These are phyloP conservation scores for Ahaetulla prasina DNA, from an alignment of 2,113 vertebrate genomes.

Conservation along the genomic window DNA sequence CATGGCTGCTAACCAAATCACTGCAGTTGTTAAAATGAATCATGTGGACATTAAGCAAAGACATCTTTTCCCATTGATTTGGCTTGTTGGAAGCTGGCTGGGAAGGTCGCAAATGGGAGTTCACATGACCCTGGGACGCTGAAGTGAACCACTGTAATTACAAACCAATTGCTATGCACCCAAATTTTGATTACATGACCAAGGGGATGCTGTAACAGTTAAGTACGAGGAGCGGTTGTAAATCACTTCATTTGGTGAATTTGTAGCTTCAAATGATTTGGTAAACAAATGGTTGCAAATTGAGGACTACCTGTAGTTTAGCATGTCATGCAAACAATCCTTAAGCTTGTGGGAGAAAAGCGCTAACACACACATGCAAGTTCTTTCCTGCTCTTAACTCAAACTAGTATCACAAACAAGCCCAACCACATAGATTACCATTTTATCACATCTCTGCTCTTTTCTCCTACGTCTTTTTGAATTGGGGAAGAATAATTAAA, in stretches of 20 bases:
- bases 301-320: neutral
- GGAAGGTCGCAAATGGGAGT: neutral
- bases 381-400: neutral
- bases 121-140: neutral
- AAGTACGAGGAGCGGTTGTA: neutral
- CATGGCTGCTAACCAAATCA: neutral
- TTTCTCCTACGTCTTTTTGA: neutral
- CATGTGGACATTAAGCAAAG: neutral
- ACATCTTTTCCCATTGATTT: neutral
- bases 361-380: neutral
- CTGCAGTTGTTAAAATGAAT: neutral
- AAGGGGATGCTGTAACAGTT: neutral
- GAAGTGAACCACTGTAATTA: neutral
- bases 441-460: neutral
- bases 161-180: neutral
- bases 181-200: neutral
- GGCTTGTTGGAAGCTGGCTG: neutral
- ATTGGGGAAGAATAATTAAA: neutral
- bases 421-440: too few species aligned
- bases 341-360: neutral
- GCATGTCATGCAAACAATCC: neutral
- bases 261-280: neutral
- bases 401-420: neutral
- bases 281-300: neutral
- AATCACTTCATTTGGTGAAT: neutral